Base-by-base conservation (phyloP, 2,113 vertebrate species). In the Lagopus muta region DNA sequence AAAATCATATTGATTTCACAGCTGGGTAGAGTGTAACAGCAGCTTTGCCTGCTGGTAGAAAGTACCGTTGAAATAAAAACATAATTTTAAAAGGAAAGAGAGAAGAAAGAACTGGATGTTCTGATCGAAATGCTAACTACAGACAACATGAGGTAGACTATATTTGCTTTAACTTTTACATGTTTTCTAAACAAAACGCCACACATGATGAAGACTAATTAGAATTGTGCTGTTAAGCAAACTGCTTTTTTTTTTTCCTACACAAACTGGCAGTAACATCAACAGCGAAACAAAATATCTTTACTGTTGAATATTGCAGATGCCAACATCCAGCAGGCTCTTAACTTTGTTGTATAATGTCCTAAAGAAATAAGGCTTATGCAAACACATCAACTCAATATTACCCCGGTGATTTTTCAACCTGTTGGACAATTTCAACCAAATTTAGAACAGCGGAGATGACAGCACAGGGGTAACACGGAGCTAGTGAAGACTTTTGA, bases 1-100 rank as follows among this genome's bases (percentile, higher is more conserved):
- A 96, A 96, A 96, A 96, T 96, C 95, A 96, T 96, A 96, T 96
- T 94, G 95, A 96, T 96, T 96, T 96, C 95, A 96, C 95, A 96
- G 95, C 95, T 96, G 96, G 95, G 94, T 89, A 95, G 88, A 84
- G 89, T 97, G 91, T 95, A 95, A 92, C 93, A 94, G 95, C 89
- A 95, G 93, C 52, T 94, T 96, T 94, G 91, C 91, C 95, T 96
- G 95, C 94, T 94, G 95, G 52, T 97, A 89, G 76, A 92, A 94
- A 96, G 85, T 65, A 52, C 67, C n/a, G 32, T 61, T 88, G 94
- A 96, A 97, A 97, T 96, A 94, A 96, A 96, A 97, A 93, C 90
- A 88, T 92, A 91, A 96, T 93, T 94, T 96, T 78, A 82, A 94
- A 96, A 95, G 79, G 69, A 91, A 89, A 88, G 72, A 80, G 78